phyloP scores from a whole-genome alignment of 2,797 vertebrate species.

The Enteromius argenteus region DNA sequence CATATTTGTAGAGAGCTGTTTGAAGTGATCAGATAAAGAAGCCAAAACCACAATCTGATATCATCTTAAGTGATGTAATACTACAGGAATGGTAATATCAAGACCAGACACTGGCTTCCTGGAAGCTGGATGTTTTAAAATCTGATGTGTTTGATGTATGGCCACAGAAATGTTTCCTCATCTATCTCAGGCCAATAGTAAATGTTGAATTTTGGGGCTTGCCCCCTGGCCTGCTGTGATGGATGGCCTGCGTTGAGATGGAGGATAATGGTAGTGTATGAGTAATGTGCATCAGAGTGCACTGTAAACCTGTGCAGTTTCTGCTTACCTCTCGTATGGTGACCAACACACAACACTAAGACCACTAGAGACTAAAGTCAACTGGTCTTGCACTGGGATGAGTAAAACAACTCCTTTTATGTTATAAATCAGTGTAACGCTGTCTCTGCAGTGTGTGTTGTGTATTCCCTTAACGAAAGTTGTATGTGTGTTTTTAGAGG shows the following conservation, averaged over 20 bases:
- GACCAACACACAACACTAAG: constrained; percentile 61
- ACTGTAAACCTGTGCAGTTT: constrained; percentile 73
- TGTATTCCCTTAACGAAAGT: constrained; percentile 67
- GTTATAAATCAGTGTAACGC: constrained; percentile 71
- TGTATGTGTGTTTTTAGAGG: constrained; percentile 47
- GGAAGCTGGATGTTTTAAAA: constrained; percentile 82
- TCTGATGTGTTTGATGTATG: constrained; percentile 85
- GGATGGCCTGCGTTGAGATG: constrained; percentile 89
- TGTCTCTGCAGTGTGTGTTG: constrained; percentile 40
- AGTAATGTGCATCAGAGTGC: constrained; percentile 87
- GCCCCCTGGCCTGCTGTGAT: constrained; percentile 92
- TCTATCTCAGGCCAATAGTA: constrained; percentile 94
- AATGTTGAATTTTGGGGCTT: constrained; percentile 88
- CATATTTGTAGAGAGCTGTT: constrained; percentile 8
- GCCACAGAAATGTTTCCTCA: constrained; percentile 85
- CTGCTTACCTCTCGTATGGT: constrained; percentile 60
- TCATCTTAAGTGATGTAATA: constrained; percentile 33
- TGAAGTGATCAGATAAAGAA: not conserved
- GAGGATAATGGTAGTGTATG: constrained; percentile 91
- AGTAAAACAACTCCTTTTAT: constrained; percentile 57
- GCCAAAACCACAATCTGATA: constrained; percentile 26
- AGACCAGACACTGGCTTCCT: constrained; percentile 73
- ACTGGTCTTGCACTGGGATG: constrained; percentile 62
- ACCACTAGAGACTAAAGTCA: constrained; percentile 58
- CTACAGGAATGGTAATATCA: constrained; percentile 86